A percentile compares a stretch with the other conserved stretches of the same genome.
Evolutionary conservation across 2,113 vertebrate genomes (phyloP).

Genomic region (Orycteropus afer): DNA sequence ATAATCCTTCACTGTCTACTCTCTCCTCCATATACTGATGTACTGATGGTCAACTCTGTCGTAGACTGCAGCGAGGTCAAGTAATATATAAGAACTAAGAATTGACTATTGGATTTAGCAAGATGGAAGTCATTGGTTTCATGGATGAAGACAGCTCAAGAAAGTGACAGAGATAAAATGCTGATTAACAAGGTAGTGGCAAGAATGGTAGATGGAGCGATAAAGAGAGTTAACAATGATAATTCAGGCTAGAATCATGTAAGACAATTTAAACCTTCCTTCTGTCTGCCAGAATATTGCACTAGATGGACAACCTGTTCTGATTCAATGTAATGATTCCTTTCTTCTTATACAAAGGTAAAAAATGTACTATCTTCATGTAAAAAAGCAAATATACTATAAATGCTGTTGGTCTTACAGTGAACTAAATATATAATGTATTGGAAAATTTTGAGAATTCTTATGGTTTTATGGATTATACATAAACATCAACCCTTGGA

Average conservation of each 20-base stretch:
- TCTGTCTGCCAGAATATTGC: neutral
- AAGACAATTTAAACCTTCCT: neutral
- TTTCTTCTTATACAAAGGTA: neutral
- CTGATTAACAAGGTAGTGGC: neutral
- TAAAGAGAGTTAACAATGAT: neutral
- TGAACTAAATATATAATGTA: neutral
- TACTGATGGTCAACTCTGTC: neutral
- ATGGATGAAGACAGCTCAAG: neutral
- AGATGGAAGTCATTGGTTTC: neutral
- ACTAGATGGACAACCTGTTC: neutral
- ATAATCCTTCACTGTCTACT: neutral
- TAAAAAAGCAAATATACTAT: neutral
- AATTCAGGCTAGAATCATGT: neutral
- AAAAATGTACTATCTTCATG: neutral
- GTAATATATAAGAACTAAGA: neutral
- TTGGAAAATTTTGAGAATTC: neutral
- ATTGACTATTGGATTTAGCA: neutral
- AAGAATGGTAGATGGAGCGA: neutral
- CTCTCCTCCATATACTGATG: neutral
- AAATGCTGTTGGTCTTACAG: neutral
- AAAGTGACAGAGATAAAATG: neutral
- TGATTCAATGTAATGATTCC: neutral
- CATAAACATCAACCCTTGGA: neutral
- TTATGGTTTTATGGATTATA: neutral
- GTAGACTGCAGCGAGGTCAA: neutral